Conservation (phyloP, 2,113 vertebrate genomes). For the Aramus guarauna region DNA sequence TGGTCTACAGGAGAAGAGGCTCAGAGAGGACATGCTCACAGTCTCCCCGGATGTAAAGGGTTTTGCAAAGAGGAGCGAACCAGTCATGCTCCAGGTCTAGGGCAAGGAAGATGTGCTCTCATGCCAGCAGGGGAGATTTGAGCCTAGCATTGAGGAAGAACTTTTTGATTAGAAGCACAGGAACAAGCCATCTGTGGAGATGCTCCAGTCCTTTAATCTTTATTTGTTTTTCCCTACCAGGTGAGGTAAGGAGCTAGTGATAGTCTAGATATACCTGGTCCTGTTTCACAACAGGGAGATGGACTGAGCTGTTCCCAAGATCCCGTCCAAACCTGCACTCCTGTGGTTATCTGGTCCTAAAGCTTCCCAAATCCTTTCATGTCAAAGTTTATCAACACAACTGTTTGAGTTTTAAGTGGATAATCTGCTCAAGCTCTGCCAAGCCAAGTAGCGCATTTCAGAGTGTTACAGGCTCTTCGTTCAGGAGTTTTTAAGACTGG, state of each 20-base stretch:
- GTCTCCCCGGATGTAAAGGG: background rate
- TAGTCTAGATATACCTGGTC: background rate
- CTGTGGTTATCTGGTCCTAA: background rate
- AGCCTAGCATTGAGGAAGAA: background rate
- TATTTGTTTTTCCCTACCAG: background rate
- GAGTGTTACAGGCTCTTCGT: background rate
- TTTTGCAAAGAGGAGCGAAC: background rate
- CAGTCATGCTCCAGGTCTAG: background rate
- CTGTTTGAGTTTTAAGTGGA: background rate
- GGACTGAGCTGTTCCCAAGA: background rate
- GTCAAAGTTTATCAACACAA: background rate
- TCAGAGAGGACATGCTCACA: accelerated
- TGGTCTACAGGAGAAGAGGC: background rate
- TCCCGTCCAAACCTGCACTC: background rate
- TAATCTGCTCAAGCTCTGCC: background rate
- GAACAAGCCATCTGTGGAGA: background rate
- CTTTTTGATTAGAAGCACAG: background rate
- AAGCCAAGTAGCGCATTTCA: background rate
- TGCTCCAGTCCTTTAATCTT: background rate
- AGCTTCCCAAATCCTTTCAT: background rate
- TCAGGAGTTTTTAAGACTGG: background rate
- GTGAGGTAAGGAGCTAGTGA: background rate
- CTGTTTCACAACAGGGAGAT: background rate
- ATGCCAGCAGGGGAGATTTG: accelerated
- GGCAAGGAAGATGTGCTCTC: background rate